Evolutionary conservation across 2,113 vertebrate genomes (phyloP).

Genomic region (Sebastes fasciatus): DNA sequence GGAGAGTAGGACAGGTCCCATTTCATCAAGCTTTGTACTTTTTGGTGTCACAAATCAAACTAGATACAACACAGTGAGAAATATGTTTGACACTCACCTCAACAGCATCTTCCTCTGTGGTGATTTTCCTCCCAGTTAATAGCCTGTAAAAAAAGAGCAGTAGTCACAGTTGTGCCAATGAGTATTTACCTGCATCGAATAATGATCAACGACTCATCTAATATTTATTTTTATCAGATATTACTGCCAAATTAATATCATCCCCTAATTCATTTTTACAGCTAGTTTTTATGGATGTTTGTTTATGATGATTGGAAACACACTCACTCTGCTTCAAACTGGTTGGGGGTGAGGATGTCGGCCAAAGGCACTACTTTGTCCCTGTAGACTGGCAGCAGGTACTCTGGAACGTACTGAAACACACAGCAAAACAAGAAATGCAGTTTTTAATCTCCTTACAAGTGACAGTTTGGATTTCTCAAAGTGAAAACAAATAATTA

Average conservation of each 20-base stretch:
- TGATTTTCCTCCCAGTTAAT: slow-evolving; percentile 92
- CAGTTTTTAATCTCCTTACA: background rate
- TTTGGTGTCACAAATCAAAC: background rate
- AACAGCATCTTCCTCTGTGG: slow-evolving; percentile 90
- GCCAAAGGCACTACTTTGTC: slow-evolving; percentile 93
- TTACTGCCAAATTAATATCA: background rate
- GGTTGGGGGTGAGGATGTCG: slow-evolving; percentile 97
- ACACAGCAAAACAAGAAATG: slow-evolving; percentile 6
- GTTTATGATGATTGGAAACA: background rate
- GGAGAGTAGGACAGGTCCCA: slow-evolving; percentile 2
- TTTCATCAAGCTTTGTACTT: slow-evolving; percentile 7
- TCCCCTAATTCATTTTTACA: background rate
- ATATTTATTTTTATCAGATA: background rate
- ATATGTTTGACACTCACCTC: slow-evolving; percentile 80
- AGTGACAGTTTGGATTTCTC: background rate
- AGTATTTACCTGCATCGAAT: background rate
- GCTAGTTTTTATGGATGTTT: too few species aligned
- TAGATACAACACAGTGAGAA: background rate
- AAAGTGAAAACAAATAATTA: background rate
- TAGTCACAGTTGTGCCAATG: background rate
- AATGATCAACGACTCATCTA: background rate
- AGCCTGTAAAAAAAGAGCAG: slow-evolving; percentile 82
- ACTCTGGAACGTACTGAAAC: slow-evolving; percentile 92
- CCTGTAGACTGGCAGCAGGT: slow-evolving; percentile 93
- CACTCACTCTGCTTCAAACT: slow-evolving; percentile 98